Evolutionary conservation across 1,140 invertebrate genomes (phyloP).

Genomic region (Augochlora pura): DNA sequence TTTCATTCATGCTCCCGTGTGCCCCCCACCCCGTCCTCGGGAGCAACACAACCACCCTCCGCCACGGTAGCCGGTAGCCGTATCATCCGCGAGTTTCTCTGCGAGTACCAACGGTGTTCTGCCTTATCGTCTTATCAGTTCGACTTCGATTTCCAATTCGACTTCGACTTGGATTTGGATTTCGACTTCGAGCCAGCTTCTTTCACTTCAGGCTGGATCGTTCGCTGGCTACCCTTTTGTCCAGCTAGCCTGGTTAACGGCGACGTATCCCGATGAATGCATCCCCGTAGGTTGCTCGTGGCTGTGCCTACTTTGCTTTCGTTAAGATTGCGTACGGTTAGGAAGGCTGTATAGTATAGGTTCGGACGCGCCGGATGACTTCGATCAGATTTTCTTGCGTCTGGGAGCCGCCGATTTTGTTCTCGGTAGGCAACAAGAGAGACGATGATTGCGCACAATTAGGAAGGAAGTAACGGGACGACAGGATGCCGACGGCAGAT

Average conservation of each 20-base stretch:
- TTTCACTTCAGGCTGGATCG: too few relatives aligned
- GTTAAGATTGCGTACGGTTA: too few relatives aligned
- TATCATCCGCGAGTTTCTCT: slow-evolving; percentile 6
- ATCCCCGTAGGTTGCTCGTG: too few relatives aligned
- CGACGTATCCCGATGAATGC: too few relatives aligned
- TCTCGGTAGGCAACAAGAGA: slow-evolving; percentile 33
- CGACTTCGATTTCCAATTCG: too few relatives aligned
- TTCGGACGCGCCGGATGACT: not conserved
- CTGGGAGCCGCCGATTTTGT: slow-evolving; percentile 27
- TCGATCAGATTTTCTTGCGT: not conserved
- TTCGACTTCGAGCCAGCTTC: too few relatives aligned
- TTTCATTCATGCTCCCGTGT: slow-evolving; percentile 77
- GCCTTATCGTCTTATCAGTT: too few relatives aligned
- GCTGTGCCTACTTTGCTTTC: too few relatives aligned
- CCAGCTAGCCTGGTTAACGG: too few relatives aligned
- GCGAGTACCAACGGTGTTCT: not conserved
- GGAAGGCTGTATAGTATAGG: too few relatives aligned
- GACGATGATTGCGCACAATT: slow-evolving; percentile 34
- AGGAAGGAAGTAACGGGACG: slow-evolving; percentile 69
- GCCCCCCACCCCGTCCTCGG: slow-evolving; percentile 53
- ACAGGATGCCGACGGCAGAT: slow-evolving; percentile 72
- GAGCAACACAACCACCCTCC: slow-evolving; percentile 54
- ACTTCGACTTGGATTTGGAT: too few relatives aligned
- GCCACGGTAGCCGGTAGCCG: slow-evolving; percentile 4
- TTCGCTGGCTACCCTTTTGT: too few relatives aligned